Evolutionary conservation across 2,888 invertebrate species (phyloP), one percentile per base, ranked within the genome.

Genomic region (Antheraea assamensis): DNA sequence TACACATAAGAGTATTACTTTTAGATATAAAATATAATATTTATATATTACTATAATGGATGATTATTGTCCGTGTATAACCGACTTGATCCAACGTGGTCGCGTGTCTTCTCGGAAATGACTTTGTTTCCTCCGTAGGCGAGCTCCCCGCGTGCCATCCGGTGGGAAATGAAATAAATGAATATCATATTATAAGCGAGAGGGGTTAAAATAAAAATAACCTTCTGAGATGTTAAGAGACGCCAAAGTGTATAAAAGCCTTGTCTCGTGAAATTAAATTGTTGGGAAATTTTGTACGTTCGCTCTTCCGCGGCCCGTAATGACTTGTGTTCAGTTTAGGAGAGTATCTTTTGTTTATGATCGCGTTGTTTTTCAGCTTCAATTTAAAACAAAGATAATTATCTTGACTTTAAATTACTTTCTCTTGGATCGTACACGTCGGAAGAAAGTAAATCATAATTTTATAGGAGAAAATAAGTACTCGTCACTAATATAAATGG

Each of bases 111-210:
- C 83, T 81, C 87, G 92, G 92, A 93, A 92, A 92, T 91, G 88
- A 89, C 90, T 92, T 92, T 92, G 92, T 92, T 92, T 92, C 90
- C 92, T 89, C 83, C 78, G 79, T 58, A 55, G 80, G 82, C 82
- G 80, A 81, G 84, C 83, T 81, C 84, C 86, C 85, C 83, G 82
- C 83, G 84, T 81, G 83, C 83, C 87, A 85, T 91, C 90, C 90
- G 87, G 80, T 83, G 89, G 89, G 89, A 90, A 91, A 92, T 90
- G 88, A 89, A 91, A 89, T 88, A 88, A 92, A 91, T 89, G 88
- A 90, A 92, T 90, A 90, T 89, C 88, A 86, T 88, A 88, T 89
- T 74, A 74, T 68, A 74, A 42, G 64, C 72, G 73, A 66, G 74
- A 66, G 82, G 84, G 80, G 81, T 80, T 79, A 79, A 82, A 85